These are phyloP conservation scores for Hyperoplus immaculatus DNA, from an alignment of 2,797 vertebrate species.

Conservation along the genomic window DNA sequence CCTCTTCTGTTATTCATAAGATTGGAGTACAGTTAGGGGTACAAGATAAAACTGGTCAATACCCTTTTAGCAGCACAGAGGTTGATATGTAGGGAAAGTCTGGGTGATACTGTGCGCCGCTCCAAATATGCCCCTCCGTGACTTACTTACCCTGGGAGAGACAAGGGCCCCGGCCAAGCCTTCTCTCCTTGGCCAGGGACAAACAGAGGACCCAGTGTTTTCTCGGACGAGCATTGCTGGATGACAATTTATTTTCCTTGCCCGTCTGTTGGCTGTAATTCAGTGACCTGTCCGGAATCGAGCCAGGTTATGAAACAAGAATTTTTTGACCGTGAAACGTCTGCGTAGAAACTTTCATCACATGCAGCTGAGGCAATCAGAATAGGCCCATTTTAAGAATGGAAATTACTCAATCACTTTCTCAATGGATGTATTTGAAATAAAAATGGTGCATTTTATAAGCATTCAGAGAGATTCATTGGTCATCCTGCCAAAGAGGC, in stretches of 20 bases:
- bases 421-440: not conserved
- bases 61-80: not conserved
- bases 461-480: not conserved
- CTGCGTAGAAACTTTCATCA: not conserved
- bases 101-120: conserved; percentile 25
- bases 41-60: not conserved
- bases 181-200: conserved; percentile 31
- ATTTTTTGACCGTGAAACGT: conserved; percentile 1
- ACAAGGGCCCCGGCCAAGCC: conserved; percentile 39
- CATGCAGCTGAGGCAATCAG: not conserved
- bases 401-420: not conserved
- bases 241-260: conserved; percentile 41
- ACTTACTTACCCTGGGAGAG: conserved; percentile 55
- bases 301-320: conserved; percentile 2
- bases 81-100: conserved; percentile 30
- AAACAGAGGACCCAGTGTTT: conserved; percentile 70
- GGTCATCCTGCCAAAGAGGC: conserved; percentile 13
- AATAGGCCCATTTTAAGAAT: not conserved
- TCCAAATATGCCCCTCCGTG: conserved; percentile 51
- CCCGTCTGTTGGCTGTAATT: conserved; percentile 31
- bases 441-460: not conserved
- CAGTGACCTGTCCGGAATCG: conserved; percentile 29
- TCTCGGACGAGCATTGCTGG: conserved; percentile 39
- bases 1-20: not conserved
- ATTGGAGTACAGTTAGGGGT: not conserved